Base-by-base conservation (phyloP, 2,888 invertebrate species). In the Alloscopus bannaensis region DNA sequence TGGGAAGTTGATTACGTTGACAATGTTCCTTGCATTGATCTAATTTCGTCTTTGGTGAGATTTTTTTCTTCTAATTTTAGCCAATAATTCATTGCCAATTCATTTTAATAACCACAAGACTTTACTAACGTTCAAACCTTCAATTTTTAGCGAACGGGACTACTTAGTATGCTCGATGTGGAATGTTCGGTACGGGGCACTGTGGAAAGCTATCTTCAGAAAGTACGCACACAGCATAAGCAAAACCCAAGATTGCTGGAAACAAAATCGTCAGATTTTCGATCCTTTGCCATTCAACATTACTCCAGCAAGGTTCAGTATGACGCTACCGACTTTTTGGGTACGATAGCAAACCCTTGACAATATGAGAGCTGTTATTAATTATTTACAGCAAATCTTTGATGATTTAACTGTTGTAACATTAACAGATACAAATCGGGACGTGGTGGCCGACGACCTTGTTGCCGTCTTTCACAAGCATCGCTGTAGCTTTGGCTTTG, bases 401-500 rank as follows among this genome's bases (percentile, higher is more conserved):
- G 47, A 4, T 57, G 28, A 26, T 50, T 18, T 2, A 18, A 22
- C 20, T 50, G n/a, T n/a, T n/a, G n/a, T n/a, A n/a, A n/a, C n/a
- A n/a, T 36, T 36, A 16, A n/a, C 86, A 90, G 95, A 95, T 86
- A 95, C 96, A 13, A 98, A 98, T 89, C 93, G 95, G 84, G 97
- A 98, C 89, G 93, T 94, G 13, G 93, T 97, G 60, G 95, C 96
- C 1, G 97, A 96, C 88, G 97, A 97, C 88, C 90, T 97, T 86
- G 94, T 98, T 1, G 94, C 95, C 0, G 95, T 96, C 1, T 98
- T 98, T 89, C 95, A 96, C 89, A 95, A 95, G 87, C 94, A 96
- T 87, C 93, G 93, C 73, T 98, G 97, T 89, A 96, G 95, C 88
- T 98, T 98, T 89, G 97, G 97, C n/a, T 98, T 98, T 88, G 97